These are phyloP conservation scores for Gorsachius goisagi DNA, from an alignment of 2,113 vertebrate species.

Conservation along the genomic window DNA sequence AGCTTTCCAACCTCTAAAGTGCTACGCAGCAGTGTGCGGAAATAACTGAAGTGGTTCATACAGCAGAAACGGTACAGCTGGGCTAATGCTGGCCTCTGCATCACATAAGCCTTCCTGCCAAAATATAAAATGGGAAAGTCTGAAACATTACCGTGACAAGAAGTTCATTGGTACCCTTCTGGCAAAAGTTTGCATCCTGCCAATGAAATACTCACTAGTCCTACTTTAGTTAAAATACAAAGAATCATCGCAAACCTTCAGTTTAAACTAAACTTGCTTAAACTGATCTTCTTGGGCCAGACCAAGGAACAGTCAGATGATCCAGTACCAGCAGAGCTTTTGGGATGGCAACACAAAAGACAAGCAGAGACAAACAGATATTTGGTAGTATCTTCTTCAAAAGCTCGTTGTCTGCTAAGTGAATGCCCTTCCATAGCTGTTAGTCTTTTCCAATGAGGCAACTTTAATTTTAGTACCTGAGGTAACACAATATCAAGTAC, in stretches of 20 bases:
- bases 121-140: background rate
- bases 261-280: background rate
- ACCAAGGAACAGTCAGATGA: background rate
- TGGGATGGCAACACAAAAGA: background rate
- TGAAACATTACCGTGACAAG: background rate
- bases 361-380: background rate
- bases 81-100: background rate
- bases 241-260: background rate
- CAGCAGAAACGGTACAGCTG: background rate
- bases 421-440: background rate
- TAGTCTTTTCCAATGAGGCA: background rate
- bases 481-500: background rate
- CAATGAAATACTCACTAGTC: background rate
- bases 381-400: background rate
- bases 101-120: background rate
- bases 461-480: background rate
- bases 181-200: background rate
- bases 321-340: background rate
- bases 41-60: background rate
- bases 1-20: background rate
- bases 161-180: background rate
- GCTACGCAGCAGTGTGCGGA: fast-evolving
- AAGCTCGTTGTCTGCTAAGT: background rate
- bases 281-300: background rate
- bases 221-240: background rate